Base-by-base conservation (phyloP, 2,888 invertebrate genomes). In the Notodonta ziczac region DNA sequence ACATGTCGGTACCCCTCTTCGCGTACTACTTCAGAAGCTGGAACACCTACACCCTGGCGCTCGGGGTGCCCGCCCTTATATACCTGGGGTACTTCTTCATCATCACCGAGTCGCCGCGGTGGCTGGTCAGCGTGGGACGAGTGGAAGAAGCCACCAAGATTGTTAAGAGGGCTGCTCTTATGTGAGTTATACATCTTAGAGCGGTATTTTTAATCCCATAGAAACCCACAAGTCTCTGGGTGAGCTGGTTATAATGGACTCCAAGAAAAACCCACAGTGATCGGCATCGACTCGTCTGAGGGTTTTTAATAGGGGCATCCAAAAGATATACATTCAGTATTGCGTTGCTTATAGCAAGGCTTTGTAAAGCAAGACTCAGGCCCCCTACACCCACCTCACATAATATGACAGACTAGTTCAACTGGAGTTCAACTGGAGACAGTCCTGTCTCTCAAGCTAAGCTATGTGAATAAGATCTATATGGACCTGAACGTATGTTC, bases 51-150 rank as follows among this genome's bases (percentile, higher is more conserved):
- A 95, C 95, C 69, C 85, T 97, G 53, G 94, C 95, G 0, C 86
- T 96, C 64, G 96, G 96, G 0, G 81, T 96, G 2, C 95, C 95
- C 0, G 94, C 94, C 0, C 74, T 94, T 16, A 82, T 96, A 50
- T 94, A 96, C 67, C 87, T 96, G 56, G 93, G 94, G 0, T 96
- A 96, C 74, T 96, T 95, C 81, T 96, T 96, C 93, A 76, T 96
- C n/a, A 85, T 97, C 39, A 95, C 96, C 0, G 97, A 97, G 85
- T 97, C 97, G 0, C 97, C 97, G 0, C 92, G 97, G 48, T 97
- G 97, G 97, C 90, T 97, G 44, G 89, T 97, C 65, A 95, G 96
- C n/a, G 95, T 95, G 0, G 97, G 97, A 0, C 91, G 94, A 57
- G 91, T 95, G 32, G 95, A 95, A 3, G 92, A 95, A 51, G 96